Evolutionary conservation across 2,797 vertebrate species (phyloP).

Genomic region (Artibeus jamaicensis): DNA sequence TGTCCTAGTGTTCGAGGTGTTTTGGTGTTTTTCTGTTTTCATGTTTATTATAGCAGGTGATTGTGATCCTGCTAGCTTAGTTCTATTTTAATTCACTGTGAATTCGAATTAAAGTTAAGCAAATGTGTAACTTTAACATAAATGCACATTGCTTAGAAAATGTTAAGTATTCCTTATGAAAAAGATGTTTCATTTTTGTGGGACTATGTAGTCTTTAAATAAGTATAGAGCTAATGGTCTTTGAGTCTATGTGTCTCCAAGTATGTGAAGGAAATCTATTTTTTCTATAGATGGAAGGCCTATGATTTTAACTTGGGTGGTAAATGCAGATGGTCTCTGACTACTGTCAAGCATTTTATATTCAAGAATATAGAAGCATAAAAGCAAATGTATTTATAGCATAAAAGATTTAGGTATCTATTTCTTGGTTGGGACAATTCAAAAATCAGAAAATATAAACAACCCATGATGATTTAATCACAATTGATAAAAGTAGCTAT

Average conservation of each 20-base stretch:
- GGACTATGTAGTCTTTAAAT: background rate
- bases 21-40: background rate
- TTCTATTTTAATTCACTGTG: background rate
- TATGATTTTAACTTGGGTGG: background rate
- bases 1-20: background rate
- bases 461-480: background rate
- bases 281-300: background rate
- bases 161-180: background rate
- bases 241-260: background rate
- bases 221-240: background rate
- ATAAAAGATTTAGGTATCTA: background rate
- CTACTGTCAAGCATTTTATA: background rate
- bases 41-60: background rate
- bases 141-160: background rate
- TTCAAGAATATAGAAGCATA: background rate
- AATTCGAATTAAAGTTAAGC: background rate
- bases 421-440: background rate
- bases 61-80: background rate
- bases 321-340: background rate
- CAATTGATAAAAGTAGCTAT: background rate
- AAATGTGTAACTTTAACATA: background rate
- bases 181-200: background rate
- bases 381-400: background rate
- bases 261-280: background rate
- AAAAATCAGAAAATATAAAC: background rate